These are phyloP conservation scores for Phyto melanocephala DNA, from an alignment of 2,888 invertebrate genomes.

Conservation along the genomic window DNA sequence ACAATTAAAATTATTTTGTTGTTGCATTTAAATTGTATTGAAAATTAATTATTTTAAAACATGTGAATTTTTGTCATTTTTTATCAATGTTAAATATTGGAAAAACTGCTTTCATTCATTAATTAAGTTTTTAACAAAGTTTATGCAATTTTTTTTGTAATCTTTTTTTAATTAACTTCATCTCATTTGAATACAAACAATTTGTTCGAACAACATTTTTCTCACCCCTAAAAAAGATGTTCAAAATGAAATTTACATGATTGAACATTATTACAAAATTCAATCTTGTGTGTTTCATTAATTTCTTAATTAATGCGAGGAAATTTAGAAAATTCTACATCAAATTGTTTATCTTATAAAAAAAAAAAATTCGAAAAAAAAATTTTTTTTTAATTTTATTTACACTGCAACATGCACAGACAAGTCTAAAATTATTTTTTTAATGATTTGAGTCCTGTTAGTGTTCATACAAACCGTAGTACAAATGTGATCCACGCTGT, in stretches of 20 bases:
- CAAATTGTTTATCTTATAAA: background rate
- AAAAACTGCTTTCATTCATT: slow-evolving; percentile 46
- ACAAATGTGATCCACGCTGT: too few species aligned
- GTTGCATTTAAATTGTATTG: slow-evolving; percentile 40
- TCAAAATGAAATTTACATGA: slow-evolving; percentile 52
- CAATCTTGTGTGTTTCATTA: background rate
- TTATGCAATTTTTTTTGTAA: slow-evolving; percentile 10
- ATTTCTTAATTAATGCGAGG: slow-evolving; percentile 16
- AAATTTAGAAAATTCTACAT: background rate
- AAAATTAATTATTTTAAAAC: slow-evolving; percentile 43
- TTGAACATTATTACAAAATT: slow-evolving; percentile 11
- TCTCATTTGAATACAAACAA: slow-evolving; percentile 58
- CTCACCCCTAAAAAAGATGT: slow-evolving; percentile 51
- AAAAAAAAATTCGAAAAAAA: background rate
- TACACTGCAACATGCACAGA: too few species aligned
- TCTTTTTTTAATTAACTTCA: slow-evolving; percentile 43
- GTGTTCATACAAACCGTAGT: too few species aligned
- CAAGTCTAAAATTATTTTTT: too few species aligned
- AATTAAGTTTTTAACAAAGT: slow-evolving; percentile 41
- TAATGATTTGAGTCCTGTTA: too few species aligned
- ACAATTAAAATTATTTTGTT: slow-evolving; percentile 28
- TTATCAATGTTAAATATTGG: slow-evolving; percentile 50
- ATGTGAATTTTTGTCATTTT: slow-evolving; percentile 59
- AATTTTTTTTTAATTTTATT: too few species aligned
- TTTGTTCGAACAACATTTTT: slow-evolving; percentile 44